Conservation (phyloP, 2,113 vertebrate genomes). For the Lota lota region DNA sequence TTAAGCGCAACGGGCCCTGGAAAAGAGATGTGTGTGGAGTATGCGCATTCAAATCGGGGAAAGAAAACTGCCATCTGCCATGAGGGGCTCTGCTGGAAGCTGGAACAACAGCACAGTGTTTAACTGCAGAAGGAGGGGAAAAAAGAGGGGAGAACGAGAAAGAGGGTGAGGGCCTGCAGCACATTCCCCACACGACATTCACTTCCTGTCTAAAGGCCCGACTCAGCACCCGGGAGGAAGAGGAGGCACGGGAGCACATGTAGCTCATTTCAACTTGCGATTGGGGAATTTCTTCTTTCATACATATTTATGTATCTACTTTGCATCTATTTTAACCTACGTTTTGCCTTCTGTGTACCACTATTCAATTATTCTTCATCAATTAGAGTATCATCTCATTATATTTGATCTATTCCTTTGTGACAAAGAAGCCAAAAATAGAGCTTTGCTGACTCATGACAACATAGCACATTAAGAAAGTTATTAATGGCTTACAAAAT, state of each 20-base stretch:
- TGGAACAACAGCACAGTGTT: slow-evolving; percentile 63
- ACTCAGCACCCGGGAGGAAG: slow-evolving; percentile 62
- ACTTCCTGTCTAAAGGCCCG: slow-evolving; percentile 71
- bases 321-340: no score
- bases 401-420: no score
- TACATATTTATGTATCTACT: slow-evolving; percentile 17
- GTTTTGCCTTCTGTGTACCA: no score
- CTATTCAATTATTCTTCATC: no score
- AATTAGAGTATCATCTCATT: no score
- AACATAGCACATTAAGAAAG: no score
- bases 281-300: not conserved
- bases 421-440: no score
- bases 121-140: slow-evolving; percentile 36
- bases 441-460: no score
- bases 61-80: no score
- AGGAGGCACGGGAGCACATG: slow-evolving; percentile 26
- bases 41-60: not conserved
- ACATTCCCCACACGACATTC: slow-evolving; percentile 70
- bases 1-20: slow-evolving; percentile 1
- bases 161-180: slow-evolving; percentile 57
- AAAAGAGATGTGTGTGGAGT: not conserved
- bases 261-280: not conserved
- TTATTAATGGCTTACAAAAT: no score
- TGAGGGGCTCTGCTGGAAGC: slow-evolving; percentile 41
- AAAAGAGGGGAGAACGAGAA: slow-evolving; percentile 11